Evolutionary conservation across 2,797 vertebrate genomes (phyloP).

Genomic region (Anas georgica): DNA sequence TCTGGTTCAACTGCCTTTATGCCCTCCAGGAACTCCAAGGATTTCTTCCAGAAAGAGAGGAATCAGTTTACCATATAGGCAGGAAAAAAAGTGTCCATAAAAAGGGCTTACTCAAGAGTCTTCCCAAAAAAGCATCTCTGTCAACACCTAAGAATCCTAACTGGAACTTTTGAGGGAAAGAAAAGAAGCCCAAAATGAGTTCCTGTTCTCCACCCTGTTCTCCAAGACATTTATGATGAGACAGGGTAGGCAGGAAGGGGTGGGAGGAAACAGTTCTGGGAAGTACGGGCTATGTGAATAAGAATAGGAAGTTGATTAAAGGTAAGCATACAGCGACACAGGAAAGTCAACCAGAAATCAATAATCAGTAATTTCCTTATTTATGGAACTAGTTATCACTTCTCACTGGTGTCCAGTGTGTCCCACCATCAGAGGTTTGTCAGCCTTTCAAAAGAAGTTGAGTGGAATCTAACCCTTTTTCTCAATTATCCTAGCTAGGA

Average conservation of each 20-base stretch:
- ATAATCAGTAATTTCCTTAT: neutral
- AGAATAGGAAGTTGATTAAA: neutral
- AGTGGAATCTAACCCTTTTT: neutral
- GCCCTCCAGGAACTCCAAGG: neutral
- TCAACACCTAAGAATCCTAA: neutral
- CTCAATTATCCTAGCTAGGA: neutral
- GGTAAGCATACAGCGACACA: neutral
- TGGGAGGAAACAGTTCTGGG: neutral
- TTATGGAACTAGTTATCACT: neutral
- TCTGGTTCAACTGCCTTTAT: neutral
- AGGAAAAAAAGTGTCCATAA: neutral
- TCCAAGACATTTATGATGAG: neutral
- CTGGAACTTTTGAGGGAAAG: neutral
- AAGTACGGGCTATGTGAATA: neutral
- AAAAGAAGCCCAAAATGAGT: neutral
- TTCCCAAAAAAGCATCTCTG: neutral
- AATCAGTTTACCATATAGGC: neutral
- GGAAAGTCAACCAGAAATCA: neutral
- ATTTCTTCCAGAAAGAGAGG: neutral
- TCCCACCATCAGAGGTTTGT: neutral
- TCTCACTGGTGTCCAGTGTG: fast-evolving
- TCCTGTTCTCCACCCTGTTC: neutral
- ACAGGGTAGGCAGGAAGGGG: neutral
- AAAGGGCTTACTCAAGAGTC: neutral
- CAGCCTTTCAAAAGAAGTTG: neutral